Base-by-base conservation (phyloP, 2,113 vertebrate genomes). In the Egretta garzetta region DNA sequence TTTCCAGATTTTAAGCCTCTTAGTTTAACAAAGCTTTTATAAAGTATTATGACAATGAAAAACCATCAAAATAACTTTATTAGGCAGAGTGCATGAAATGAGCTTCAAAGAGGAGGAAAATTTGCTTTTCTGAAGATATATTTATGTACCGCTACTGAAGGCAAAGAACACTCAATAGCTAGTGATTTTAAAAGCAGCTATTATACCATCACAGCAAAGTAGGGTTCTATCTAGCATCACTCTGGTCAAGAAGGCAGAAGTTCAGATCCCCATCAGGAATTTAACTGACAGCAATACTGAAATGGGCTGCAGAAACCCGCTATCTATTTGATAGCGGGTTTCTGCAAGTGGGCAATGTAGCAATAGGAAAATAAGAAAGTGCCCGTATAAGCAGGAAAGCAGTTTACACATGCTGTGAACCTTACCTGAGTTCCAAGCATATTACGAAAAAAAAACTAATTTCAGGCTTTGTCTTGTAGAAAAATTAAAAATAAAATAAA, bases 1-100 rank as follows among this genome's bases (percentile, higher is more conserved):
- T 45, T 82, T 92, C 64, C 56, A 53, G 53, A 56, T 90, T 90
- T 94, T 73, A 96, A 95, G 20, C 13, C 10, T 76, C 56, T 92
- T 80, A 70, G n/a, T 62, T 93, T 73, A 92, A 58, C 33, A 92
- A 92, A 88, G 10, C 6, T 50, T 93, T 91, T 70, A 55, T 62
- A 80, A 92, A 95, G 88, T 83, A 66, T 73, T 43, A 55, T 45
- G 32, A 67, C 53, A 77, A 90, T 62, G 82, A 77, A 93, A 82
- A 94, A 50, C 1, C 28, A 70, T 66, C n/a, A 62, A 21, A 74
- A 73, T 18, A 66, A 4, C 28, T 94, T 60, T 73, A 73, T 62
- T 58, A 66, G 32, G 50, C 24, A 82, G 52, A 63, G 35, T 32
- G 8, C 13, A 80, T 33, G 12, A 92, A 93, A 80, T 23, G 24